phyloP scores from a whole-genome alignment of 2,797 vertebrate genomes.

The Helicolenus hilgendorfi region DNA sequence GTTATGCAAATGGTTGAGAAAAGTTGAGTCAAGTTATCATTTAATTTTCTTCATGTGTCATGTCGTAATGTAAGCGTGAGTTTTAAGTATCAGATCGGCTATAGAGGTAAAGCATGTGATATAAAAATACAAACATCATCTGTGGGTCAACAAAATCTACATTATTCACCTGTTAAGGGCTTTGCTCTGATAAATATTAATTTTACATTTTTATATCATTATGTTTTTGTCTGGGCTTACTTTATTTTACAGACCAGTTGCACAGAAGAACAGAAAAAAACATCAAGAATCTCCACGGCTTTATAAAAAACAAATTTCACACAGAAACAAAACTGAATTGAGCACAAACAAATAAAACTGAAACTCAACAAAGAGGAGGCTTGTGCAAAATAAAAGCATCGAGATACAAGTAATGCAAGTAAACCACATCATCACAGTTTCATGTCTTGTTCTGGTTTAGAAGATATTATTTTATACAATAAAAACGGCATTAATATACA shows the following conservation, averaged over 20 bases:
- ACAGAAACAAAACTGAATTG: not conserved
- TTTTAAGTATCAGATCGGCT: not conserved
- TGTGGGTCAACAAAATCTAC: not conserved
- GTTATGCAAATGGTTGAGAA: not conserved
- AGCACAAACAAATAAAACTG: not conserved
- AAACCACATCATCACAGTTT: not conserved
- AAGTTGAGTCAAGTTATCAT: not conserved
- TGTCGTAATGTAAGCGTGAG: not conserved
- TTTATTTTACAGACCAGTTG: not conserved
- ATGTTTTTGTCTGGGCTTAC: not conserved
- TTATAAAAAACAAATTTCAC: not conserved
- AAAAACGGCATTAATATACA: not conserved
- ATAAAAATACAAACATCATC: not conserved
- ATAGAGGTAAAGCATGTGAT: not conserved
- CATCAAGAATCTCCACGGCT: not conserved
- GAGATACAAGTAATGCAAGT: constrained; percentile 1
- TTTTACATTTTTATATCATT: not conserved
- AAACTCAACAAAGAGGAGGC: not conserved
- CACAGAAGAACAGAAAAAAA: not conserved
- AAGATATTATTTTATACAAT: not conserved
- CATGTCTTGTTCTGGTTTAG: not conserved
- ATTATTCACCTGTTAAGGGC: not conserved
- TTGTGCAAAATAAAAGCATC: not conserved
- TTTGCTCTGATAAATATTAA: not conserved
- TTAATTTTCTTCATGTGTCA: not conserved